Conservation (phyloP, 2,888 invertebrate genomes). For the Xestia sexstrigata region DNA sequence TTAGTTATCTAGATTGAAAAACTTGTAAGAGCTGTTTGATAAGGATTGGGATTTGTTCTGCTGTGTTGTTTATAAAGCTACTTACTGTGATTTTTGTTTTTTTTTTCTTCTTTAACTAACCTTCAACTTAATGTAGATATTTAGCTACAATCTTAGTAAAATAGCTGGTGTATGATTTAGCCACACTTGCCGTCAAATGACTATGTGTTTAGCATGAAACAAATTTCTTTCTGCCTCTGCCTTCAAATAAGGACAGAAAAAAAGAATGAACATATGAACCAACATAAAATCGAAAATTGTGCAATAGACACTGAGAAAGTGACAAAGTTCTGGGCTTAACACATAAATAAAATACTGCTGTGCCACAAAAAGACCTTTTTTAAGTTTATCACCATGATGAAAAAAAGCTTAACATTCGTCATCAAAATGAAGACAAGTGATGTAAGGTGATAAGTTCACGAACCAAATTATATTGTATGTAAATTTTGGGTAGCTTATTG, state of each 20-base stretch:
- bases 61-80: background rate
- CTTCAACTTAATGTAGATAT: background rate
- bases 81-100: background rate
- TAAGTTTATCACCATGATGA: background rate
- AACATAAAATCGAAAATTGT: too few relatives aligned
- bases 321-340: too few relatives aligned
- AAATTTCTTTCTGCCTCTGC: background rate
- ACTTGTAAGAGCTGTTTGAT: slow-evolving; percentile 26
- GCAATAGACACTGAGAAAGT: too few relatives aligned
- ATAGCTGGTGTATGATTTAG: background rate
- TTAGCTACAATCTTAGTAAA: background rate
- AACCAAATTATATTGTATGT: background rate
- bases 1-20: slow-evolving; percentile 45
- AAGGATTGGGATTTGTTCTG: slow-evolving; percentile 36
- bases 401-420: background rate
- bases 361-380: background rate
- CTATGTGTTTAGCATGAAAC: background rate
- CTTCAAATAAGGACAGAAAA: background rate
- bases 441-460: background rate
- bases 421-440: background rate
- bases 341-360: too few relatives aligned
- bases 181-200: background rate
- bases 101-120: background rate
- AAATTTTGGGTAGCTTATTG: background rate
- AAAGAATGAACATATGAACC: background rate